Evolutionary conservation across 1,140 invertebrate genomes (phyloP).

Genomic region (Eurosta solidaginis): DNA sequence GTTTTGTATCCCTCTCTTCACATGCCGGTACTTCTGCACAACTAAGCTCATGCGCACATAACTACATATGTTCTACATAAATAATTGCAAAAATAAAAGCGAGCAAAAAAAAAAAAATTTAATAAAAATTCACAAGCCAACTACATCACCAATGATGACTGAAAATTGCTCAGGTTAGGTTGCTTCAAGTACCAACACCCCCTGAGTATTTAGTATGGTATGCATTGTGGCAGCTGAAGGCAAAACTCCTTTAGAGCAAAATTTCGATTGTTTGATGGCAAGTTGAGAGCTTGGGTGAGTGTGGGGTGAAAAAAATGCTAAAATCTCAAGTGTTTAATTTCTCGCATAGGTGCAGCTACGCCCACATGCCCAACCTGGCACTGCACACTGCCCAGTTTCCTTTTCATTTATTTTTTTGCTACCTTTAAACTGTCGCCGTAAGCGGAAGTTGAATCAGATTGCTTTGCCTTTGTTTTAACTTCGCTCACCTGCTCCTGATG

Average conservation of each 20-base stretch:
- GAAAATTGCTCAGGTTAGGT: constrained; percentile 21
- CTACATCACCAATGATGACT: constrained; percentile 8
- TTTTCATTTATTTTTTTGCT: neutral
- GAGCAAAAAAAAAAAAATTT: neutral
- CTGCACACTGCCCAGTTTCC: no score
- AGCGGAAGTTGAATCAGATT: no score
- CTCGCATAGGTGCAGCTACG: neutral
- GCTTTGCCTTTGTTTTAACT: no score
- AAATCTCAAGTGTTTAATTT: constrained; percentile 26
- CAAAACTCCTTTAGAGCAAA: constrained; percentile 10
- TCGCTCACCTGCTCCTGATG: neutral
- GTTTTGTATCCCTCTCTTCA: neutral
- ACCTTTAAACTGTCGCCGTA: constrained; percentile 9
- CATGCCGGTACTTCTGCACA: neutral
- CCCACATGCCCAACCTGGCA: no score
- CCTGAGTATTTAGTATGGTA: neutral
- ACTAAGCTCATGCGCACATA: no score
- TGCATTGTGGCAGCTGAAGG: neutral
- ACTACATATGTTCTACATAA: no score
- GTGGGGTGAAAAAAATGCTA: neutral
- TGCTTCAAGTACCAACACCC: constrained; percentile 15
- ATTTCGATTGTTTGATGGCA: neutral
- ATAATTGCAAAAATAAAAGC: neutral
- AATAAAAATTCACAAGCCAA: neutral
- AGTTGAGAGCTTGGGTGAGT: neutral